These are phyloP conservation scores for Acanthoscelides obtectus DNA, from an alignment of 2,888 invertebrate species.

Conservation along the genomic window DNA sequence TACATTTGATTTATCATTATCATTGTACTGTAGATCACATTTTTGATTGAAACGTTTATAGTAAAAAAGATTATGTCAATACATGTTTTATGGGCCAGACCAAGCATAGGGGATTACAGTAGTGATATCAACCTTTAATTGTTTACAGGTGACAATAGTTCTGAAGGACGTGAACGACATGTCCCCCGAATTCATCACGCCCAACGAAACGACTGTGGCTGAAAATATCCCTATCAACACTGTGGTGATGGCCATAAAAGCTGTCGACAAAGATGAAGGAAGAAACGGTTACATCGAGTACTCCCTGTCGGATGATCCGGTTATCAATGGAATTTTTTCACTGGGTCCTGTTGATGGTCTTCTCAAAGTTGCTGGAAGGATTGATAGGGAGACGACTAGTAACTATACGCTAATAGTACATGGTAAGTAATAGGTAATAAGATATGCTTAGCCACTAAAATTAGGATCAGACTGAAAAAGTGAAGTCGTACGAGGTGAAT, in stretches of 20 bases:
- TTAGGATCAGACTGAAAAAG: too few relatives aligned
- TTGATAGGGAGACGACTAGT: conserved; percentile 77
- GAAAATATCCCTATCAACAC: conserved; percentile 85
- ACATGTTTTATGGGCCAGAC: too few relatives aligned
- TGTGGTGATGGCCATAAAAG: conserved; percentile 84
- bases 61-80: too few relatives aligned
- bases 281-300: conserved; percentile 81
- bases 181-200: conserved; percentile 79
- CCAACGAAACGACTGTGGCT: conserved; percentile 71
- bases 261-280: conserved; percentile 85
- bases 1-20: too few relatives aligned
- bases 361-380: conserved; percentile 74
- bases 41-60: too few relatives aligned
- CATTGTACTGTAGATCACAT: too few relatives aligned
- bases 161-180: conserved; percentile 90
- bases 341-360: conserved; percentile 85
- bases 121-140: conserved; percentile 3
- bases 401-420: conserved; percentile 59
- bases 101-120: too few relatives aligned
- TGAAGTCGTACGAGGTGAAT: too few relatives aligned
- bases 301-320: conserved; percentile 64
- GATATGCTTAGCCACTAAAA: too few relatives aligned
- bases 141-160: conserved; percentile 73
- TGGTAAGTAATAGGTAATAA: background rate
- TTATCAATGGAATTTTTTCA: conserved; percentile 65